Evolutionary conservation across 1,140 invertebrate genomes (phyloP).

Genomic region (Cydia splendana): DNA sequence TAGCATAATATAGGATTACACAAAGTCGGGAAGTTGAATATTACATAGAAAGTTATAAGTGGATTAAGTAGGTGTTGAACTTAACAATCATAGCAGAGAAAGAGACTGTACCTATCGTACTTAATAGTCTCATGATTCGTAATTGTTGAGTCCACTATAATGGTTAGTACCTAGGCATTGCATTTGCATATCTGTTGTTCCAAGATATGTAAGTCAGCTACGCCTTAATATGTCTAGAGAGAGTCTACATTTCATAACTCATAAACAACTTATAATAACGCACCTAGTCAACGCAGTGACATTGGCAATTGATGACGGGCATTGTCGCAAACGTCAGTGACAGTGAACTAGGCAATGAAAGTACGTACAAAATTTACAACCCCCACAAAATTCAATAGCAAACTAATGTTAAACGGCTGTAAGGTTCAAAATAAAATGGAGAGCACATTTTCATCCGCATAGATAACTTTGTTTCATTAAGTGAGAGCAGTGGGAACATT

Average conservation of each 20-base stretch:
- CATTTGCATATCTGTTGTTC: too few relatives aligned
- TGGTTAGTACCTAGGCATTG: too few relatives aligned
- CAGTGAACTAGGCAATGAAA: conserved; percentile 31
- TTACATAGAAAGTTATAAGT: neutral
- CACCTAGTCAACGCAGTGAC: neutral
- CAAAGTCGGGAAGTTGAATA: neutral
- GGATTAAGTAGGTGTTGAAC: too few relatives aligned
- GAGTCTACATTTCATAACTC: neutral
- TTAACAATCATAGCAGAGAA: too few relatives aligned
- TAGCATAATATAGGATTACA: neutral
- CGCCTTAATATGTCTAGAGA: neutral
- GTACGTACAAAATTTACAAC: neutral
- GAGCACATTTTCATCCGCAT: neutral
- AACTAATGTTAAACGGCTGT: neutral
- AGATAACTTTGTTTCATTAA: conserved; percentile 26
- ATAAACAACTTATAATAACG: neutral
- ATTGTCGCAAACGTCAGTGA: conserved; percentile 27
- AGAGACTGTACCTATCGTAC: too few relatives aligned
- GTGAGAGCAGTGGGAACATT: conserved; percentile 31
- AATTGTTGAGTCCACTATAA: too few relatives aligned
- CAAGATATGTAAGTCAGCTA: neutral
- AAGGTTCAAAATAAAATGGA: conserved; percentile 11
- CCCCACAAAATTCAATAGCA: neutral
- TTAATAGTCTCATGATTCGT: too few relatives aligned
- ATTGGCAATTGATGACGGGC: conserved; percentile 15